Base-by-base conservation (phyloP, 2,888 invertebrate species). In the Aleiodes alternator region DNA sequence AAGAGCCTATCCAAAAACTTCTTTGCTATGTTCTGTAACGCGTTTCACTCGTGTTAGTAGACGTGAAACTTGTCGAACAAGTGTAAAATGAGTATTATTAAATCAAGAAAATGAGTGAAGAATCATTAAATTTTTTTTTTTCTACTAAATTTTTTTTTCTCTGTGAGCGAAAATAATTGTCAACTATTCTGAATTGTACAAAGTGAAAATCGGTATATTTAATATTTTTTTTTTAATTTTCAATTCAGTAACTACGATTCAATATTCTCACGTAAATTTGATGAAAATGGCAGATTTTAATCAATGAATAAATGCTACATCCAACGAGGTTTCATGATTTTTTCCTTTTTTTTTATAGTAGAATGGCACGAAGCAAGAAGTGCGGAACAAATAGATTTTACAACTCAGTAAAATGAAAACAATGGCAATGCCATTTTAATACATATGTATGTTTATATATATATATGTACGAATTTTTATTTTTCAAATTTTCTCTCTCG, bases 211-310 rank as follows among this genome's bases (percentile, higher is more conserved):
- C 82, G 82, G 84, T 81, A 83, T 84, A 80, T 80, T 23, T 23
- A 9, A 43, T 43, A 11, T 43, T 12, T 5, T 14, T 11, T 6
- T 23, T 23, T 23, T 16, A 23, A 23, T 43, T 38, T 61, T 38
- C 43, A 14, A 16, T 64, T 80, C 34, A 34, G 6, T 6, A 34
- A 34, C 81, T 85, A 82, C 83, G 83, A 84, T 86, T 81, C 82
- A 84, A 85, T 85, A 85, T 84, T 84, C 84, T 84, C 86, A 84
- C 83, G 82, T 81, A 80, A 84, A 80, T 82, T 75, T 70, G 7
- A 29, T 29, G 48, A 48, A 48, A 48, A 11, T 64, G 43, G 43
- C 23, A 14, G 23, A 57, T 72, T 73, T 34, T 12, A 50, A 66
- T 56, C n/a, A 14, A 12, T 61, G 34, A 38, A 53, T 55, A 29